Evolutionary conservation across 2,113 vertebrate species (phyloP), one percentile per base, ranked within the genome.

Genomic region (Caranx ignobilis): DNA sequence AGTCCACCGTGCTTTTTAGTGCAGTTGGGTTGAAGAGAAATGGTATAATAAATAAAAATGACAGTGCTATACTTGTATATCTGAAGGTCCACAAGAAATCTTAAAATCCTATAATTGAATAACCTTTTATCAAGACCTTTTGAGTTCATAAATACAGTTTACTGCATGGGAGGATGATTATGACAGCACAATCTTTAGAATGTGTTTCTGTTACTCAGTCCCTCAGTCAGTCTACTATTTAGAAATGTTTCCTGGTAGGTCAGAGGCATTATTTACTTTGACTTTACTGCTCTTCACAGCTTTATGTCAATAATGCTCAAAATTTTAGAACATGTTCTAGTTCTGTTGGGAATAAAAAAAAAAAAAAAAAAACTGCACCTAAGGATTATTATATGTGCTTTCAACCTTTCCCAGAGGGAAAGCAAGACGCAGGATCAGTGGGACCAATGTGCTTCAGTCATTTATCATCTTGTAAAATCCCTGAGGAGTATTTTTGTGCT

Each of bases 51-150:
- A 70, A 66, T 39, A 19, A 70, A 73, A 13, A 15, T 59, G 62
- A 68, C 41, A 64, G 56, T 68, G 61, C 26, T 59, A 11, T 34
- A 82, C 62, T 48, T 57, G 0, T 54, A 8, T 62, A 66, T 62
- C 39, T 74, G 56, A 45, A 55, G 56, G 35, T 77, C 62, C 19
- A 5, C 21, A 37, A 81, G 39, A 81, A 63, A 66, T 68, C 31
- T 73, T 16, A 12, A 47, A 52, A 32, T 78, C 71, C 61, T 66
- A 26, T 65, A 55, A 61, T 75, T 65, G 31, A 77, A 77, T 73
- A 72, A 73, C 31, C 45, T 59, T 45, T 43, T 60, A 56, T 77
- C 21, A 54, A 77, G 57, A 76, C n/a, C 54, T 66, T 50, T 52
- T 75, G 35, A 54, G 62, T 48, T 74, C 43, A 62, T 79, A 71